Evolutionary conservation across 2,888 invertebrate genomes (phyloP).

Genomic region (Loripinus fragilis): DNA sequence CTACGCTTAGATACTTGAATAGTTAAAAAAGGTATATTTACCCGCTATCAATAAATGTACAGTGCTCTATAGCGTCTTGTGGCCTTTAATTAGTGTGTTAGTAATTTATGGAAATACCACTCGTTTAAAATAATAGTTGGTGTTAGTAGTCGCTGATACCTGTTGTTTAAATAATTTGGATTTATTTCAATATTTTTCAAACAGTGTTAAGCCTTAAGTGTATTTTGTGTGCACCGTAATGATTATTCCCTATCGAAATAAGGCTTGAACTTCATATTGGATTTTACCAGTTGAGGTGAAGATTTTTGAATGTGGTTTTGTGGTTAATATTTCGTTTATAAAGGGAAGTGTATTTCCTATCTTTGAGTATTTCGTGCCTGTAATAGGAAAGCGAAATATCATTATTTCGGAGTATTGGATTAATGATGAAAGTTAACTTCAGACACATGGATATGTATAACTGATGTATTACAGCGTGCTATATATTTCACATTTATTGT

Average conservation of each 20-base stretch:
- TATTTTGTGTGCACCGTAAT: neutral
- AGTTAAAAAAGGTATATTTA: neutral
- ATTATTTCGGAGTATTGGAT: neutral
- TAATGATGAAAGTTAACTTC: neutral
- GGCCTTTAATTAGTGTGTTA: conserved; percentile 17
- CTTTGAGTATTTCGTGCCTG: neutral
- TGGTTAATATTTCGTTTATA: conserved; percentile 12
- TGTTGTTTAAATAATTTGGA: conserved; percentile 11
- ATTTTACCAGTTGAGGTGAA: conserved; percentile 5
- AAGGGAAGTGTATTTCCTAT: neutral
- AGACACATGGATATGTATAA: neutral
- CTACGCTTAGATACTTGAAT: conserved; percentile 12
- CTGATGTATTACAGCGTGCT: no score
- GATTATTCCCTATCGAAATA: neutral
- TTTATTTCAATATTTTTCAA: conserved; percentile 2
- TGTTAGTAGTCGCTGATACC: neutral
- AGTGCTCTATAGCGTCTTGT: neutral
- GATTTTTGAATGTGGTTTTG: neutral
- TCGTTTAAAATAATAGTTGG: conserved; percentile 10
- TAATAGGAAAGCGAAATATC: neutral
- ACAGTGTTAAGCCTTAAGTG: neutral
- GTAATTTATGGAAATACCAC: neutral
- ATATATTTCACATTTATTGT: neutral
- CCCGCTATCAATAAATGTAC: conserved; percentile 7
- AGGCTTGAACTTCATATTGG: conserved; percentile 8